Conservation (phyloP, 2,113 vertebrate species). For the Brachypteracias leptosomus region DNA sequence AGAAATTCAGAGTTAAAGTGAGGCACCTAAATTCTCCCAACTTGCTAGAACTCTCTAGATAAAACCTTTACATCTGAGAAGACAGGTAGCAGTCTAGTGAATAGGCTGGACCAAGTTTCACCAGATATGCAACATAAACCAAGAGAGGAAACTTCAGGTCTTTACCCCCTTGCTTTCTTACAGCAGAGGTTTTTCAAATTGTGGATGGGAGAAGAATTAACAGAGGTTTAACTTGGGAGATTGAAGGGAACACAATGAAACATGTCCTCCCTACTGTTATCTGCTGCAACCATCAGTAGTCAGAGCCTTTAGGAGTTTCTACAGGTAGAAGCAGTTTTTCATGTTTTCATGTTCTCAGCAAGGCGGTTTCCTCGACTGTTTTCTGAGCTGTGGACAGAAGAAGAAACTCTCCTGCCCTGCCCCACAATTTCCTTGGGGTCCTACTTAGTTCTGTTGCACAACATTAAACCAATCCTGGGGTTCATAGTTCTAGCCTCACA, state of each 20-base stretch:
- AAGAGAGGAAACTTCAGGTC: not conserved
- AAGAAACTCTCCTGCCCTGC: not conserved
- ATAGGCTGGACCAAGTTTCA: not conserved
- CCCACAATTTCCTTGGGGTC: not conserved
- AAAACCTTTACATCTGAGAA: not conserved
- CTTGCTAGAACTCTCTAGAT: not conserved
- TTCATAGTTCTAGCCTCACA: not conserved
- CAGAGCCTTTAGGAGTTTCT: not conserved
- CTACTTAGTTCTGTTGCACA: not conserved
- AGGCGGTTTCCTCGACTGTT: not conserved
- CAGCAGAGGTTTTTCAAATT: not conserved
- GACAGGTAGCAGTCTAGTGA: not conserved
- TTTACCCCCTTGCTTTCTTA: not conserved
- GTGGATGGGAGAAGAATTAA: not conserved
- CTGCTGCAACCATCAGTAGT: too few relatives aligned
- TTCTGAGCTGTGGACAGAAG: too few relatives aligned
- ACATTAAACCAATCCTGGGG: fast-evolving
- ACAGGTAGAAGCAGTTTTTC: not conserved
- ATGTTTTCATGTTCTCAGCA: not conserved
- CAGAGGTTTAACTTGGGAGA: not conserved
- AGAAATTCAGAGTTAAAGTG: not conserved
- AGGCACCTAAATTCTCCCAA: not conserved
- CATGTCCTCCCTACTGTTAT: not conserved
- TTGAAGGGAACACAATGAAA: not conserved
- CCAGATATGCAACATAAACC: not conserved